phyloP scores from a whole-genome alignment of 2,113 vertebrate species.

The Silurus glanis region DNA sequence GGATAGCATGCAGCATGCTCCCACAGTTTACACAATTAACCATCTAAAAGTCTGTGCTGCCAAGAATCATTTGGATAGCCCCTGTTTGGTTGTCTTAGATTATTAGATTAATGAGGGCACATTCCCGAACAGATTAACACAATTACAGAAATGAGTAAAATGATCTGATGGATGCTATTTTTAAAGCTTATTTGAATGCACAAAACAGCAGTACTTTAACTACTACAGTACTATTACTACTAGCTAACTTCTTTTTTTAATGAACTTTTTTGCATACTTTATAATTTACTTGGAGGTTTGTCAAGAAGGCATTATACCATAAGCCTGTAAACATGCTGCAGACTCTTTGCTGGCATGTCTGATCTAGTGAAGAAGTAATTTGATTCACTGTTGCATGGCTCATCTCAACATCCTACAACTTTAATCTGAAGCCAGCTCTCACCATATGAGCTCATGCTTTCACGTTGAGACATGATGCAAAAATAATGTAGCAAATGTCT shows the following conservation, averaged over 20 bases:
- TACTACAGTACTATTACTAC: neutral
- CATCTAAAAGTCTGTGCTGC: conserved; percentile 61
- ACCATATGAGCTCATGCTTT: conserved; percentile 58
- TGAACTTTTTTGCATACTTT: neutral
- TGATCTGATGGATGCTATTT: conserved; percentile 11
- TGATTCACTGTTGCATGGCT: conserved; percentile 59
- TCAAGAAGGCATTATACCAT: conserved; percentile 58
- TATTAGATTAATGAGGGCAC: conserved; percentile 61
- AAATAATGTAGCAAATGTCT: neutral
- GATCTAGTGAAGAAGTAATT: conserved; percentile 62
- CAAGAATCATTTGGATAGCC: conserved; percentile 33
- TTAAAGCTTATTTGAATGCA: conserved; percentile 4
- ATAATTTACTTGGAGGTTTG: conserved; percentile 41
- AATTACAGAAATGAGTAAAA: conserved; percentile 50
- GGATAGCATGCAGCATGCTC: conserved; percentile 25
- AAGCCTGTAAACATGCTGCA: conserved; percentile 33
- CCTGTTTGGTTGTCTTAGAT: conserved; percentile 57
- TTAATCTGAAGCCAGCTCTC: conserved; percentile 46
- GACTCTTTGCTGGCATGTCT: conserved; percentile 50
- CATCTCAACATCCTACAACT: conserved; percentile 58
- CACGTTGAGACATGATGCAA: conserved; percentile 32
- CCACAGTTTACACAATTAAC: conserved; percentile 65
- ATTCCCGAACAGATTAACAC: conserved; percentile 57
- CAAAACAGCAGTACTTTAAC: neutral
- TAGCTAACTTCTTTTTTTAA: neutral